Conservation (phyloP, 1,140 invertebrate genomes). For the Trigoniulus corallinus region DNA sequence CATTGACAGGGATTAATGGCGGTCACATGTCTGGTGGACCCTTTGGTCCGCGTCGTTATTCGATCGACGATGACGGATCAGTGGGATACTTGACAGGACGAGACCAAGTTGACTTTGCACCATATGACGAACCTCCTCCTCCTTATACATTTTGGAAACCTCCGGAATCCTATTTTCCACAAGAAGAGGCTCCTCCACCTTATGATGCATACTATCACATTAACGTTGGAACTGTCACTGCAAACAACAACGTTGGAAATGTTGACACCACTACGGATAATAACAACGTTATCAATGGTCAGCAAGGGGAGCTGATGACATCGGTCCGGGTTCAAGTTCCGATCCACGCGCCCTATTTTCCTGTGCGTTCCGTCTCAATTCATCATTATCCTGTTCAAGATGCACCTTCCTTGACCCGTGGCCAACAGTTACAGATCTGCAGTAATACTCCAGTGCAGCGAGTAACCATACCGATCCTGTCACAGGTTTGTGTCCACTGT, state of each 20-base stretch:
- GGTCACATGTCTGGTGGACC: neutral
- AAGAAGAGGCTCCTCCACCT: constrained; percentile 18
- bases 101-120: constrained; percentile 15
- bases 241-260: neutral
- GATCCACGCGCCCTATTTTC: neutral
- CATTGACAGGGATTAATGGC: constrained; percentile 2
- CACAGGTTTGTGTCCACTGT: no score
- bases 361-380: neutral
- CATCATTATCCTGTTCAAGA: no score
- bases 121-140: constrained; percentile 17
- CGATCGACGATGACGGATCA: constrained; percentile 10
- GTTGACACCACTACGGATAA: neutral
- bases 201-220: constrained; percentile 13
- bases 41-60: neutral
- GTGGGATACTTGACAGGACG: constrained; percentile 15
- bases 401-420: no score
- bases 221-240: neutral
- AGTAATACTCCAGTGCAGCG: no score
- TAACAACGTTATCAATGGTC: neutral
- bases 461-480: no score
- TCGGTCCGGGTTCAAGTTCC: neutral
- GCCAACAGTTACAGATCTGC: no score
- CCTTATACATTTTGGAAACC: constrained; percentile 20
- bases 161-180: constrained; percentile 16
- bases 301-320: neutral